A percentile compares a stretch with the other conserved stretches of the same genome.
phyloP scores from a whole-genome alignment of 2,797 vertebrate species.

The Gymnopithys bicolor region DNA sequence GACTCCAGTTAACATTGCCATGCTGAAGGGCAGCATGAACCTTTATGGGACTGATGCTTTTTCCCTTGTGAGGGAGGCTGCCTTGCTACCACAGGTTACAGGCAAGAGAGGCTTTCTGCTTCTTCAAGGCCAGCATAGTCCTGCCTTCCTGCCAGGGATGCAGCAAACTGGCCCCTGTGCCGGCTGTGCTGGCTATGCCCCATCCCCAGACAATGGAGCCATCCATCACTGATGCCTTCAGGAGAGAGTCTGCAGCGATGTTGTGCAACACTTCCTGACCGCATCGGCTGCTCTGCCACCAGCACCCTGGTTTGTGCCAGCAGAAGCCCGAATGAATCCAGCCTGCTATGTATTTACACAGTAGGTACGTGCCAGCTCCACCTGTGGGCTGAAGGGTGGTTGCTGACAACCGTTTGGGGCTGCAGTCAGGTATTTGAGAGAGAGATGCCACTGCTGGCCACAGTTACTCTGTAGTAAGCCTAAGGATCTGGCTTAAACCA shows the following conservation, averaged over 20 bases:
- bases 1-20: background rate
- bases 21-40: background rate
- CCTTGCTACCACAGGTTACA: background rate
- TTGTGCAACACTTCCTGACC: constrained; percentile 50
- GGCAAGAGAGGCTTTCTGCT: background rate
- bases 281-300: background rate
- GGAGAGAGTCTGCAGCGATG: constrained; percentile 15
- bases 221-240: constrained; percentile 61
- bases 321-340: background rate
- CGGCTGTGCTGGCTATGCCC: constrained; percentile 41
- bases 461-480: background rate
- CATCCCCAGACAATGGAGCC: constrained; percentile 54
- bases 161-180: background rate
- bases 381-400: background rate
- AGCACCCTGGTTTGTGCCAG: constrained; percentile 38
- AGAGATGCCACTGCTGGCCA: background rate
- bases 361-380: background rate
- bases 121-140: background rate
- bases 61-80: background rate
- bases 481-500: constrained; percentile 1
- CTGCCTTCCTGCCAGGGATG: background rate
- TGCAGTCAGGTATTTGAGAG: background rate
- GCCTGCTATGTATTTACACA: accelerated
- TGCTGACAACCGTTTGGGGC: background rate
- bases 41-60: background rate